These are phyloP conservation scores for Pharmacophagus antenor DNA, from an alignment of 2,888 invertebrate species.

Conservation along the genomic window DNA sequence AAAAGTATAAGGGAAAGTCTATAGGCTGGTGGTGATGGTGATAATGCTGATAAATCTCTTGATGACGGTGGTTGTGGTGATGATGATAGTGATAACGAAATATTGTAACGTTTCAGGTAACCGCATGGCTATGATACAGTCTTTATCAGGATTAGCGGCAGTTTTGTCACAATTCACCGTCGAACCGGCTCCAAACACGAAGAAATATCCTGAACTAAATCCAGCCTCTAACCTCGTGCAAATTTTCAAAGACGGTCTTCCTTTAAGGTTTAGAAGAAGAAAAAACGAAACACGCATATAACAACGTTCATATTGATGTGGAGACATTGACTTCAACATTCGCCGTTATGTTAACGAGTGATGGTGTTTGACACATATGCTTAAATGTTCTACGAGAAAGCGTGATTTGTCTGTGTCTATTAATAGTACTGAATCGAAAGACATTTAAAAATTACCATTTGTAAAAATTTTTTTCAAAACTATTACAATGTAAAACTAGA, in stretches of 20 bases:
- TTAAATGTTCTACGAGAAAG: too few species aligned
- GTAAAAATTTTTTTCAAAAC: neutral
- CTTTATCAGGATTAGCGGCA: constrained; percentile 36
- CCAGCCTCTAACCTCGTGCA: constrained; percentile 10
- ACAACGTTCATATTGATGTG: too few species aligned
- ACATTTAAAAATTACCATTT: neutral
- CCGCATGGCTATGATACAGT: constrained; percentile 37
- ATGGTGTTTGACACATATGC: too few species aligned
- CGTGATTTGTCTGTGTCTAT: neutral
- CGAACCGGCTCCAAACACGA: constrained; percentile 31
- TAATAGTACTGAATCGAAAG: neutral
- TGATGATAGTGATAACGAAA: too few species aligned
- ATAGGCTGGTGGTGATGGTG: neutral
- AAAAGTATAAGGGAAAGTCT: too few species aligned
- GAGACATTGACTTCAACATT: too few species aligned
- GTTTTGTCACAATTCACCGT: constrained; percentile 35
- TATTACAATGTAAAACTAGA: neutral
- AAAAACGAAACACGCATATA: neutral
- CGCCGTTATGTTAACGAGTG: too few species aligned
- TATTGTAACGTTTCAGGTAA: constrained; percentile 32
- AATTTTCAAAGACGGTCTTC: constrained; percentile 5
- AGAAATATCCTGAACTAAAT: constrained; percentile 15
- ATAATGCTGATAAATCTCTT: too few species aligned
- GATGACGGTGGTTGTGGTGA: too few species aligned
- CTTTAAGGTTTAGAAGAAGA: constrained; percentile 14